Conservation (phyloP, 2,113 vertebrate species). For the Pterophyllum scalare region DNA sequence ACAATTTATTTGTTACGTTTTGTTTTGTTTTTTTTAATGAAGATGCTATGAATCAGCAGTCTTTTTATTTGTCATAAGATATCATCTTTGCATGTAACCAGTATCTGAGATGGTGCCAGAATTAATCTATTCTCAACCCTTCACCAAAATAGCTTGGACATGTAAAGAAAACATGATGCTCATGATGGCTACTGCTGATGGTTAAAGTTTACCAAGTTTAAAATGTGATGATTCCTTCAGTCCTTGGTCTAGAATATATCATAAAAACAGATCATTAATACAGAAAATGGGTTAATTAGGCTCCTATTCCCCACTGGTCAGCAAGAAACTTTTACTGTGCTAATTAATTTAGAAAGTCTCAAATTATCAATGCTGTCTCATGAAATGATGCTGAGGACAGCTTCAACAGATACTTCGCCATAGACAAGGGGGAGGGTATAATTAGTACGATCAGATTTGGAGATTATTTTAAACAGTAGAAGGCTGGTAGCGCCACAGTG, state of each 20-base stretch:
- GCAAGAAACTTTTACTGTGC: slow-evolving; percentile 67
- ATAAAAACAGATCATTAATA: slow-evolving; percentile 73
- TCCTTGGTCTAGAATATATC: slow-evolving; percentile 49
- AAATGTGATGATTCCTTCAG: slow-evolving; percentile 34
- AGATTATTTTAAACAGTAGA: background rate
- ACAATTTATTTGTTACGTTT: background rate
- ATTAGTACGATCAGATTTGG: background rate
- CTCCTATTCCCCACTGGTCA: slow-evolving; percentile 77
- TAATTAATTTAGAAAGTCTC: slow-evolving; percentile 75
- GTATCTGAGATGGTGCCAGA: background rate
- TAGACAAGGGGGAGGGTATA: background rate
- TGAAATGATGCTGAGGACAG: slow-evolving; percentile 48
- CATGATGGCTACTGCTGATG: background rate
- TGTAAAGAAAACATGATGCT: background rate
- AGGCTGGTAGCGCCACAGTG: background rate
- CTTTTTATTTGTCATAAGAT: background rate
- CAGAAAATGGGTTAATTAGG: slow-evolving; percentile 79
- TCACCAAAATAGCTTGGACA: too few relatives aligned
- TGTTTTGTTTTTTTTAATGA: too few relatives aligned
- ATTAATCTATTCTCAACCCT: background rate
- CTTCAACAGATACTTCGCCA: background rate
- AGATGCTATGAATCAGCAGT: background rate
- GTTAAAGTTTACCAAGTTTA: slow-evolving; percentile 46
- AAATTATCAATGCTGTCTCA: slow-evolving; percentile 65
- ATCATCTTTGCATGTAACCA: background rate